Evolutionary conservation across 1,140 invertebrate genomes (phyloP), one percentile per base, ranked within the genome.

Genomic region (Drosophila subobscura): DNA sequence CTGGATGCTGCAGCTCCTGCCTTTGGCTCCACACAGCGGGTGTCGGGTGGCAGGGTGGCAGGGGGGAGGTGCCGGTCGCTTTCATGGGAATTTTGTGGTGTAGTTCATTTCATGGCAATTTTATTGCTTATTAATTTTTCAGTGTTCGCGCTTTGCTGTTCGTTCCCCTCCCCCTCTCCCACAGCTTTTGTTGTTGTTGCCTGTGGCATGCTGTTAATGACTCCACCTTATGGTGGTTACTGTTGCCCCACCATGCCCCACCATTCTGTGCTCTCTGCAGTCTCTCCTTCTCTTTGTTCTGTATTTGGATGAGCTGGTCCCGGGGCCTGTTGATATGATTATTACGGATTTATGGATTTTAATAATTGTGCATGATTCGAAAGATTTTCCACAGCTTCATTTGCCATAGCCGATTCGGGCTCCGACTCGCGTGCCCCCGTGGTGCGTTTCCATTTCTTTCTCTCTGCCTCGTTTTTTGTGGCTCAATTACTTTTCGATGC

Each of bases 71-170:
- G 42, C 45, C 45, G 33, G 41, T 44, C 56, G 64, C 81, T 85
- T 90, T 90, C 89, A 90, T 90, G 89, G 84, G 84, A 90, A 90
- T 90, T 77, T 63, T 53, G 58, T 37, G 72, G 80, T 85, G 67
- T 60, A 86, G 79, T 89, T 90, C 85, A 90, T 90, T 90, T 90
- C 89, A 90, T 90, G 89, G 84, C 89, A 90, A 90, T 90, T 90
- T 90, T 90, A 90, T 90, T 89, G 89, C 89, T 90, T 89, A 90
- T 90, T 90, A 90, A 90, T 90, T 90, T 90, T 90, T 86, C 78
- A 89, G 79, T 90, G 76, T 77, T 79, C 67, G 84, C 80, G 77
- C 77, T 84, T 79, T 71, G 53, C 49, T 72, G 40, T 66, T 49
- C 56, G 16, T 41, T 59, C 42, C 29, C 16, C 3, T 8, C 2